Conservation (phyloP, 2,797 vertebrate species). For the Anabas testudineus region DNA sequence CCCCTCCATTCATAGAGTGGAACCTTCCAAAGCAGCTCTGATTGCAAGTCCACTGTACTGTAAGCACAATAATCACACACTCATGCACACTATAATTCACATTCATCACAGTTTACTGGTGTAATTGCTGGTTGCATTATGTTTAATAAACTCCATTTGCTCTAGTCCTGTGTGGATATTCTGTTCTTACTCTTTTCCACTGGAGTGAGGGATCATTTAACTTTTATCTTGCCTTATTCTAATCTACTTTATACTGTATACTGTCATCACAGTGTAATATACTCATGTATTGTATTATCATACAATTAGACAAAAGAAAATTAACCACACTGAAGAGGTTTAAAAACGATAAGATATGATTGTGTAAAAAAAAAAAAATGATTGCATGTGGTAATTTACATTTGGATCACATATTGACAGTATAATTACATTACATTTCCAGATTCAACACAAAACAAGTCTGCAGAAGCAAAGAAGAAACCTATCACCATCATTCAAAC, state of each 20-base stretch:
- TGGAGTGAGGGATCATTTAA: slow-evolving; percentile 25
- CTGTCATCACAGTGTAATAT: slow-evolving; percentile 11
- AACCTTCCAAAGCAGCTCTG: slow-evolving; percentile 56
- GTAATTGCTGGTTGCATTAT: slow-evolving; percentile 46
- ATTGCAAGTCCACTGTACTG: slow-evolving; percentile 41
- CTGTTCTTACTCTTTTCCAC: slow-evolving; percentile 16
- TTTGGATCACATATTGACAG: not conserved
- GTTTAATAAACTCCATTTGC: slow-evolving; percentile 49
- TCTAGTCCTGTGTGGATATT: slow-evolving; percentile 22
- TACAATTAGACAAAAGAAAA: too few relatives aligned
- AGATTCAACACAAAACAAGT: not conserved
- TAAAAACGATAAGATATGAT: too few relatives aligned
- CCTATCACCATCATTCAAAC: not conserved
- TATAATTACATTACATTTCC: not conserved
- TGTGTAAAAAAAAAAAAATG: too few relatives aligned
- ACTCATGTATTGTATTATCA: too few relatives aligned
- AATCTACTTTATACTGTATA: slow-evolving; percentile 34
- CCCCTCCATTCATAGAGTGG: slow-evolving; percentile 61
- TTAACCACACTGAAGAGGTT: too few relatives aligned
- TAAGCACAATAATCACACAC: slow-evolving; percentile 57
- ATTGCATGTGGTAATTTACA: not conserved
- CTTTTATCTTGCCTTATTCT: slow-evolving; percentile 32
- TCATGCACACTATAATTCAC: slow-evolving; percentile 29
- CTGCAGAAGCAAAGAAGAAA: not conserved
- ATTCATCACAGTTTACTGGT: slow-evolving; percentile 45